Percentiles rank a stretch among this genome's conserved stretches.
Conservation (phyloP, 2,888 invertebrate genomes). For the Capitulum mitella region DNA sequence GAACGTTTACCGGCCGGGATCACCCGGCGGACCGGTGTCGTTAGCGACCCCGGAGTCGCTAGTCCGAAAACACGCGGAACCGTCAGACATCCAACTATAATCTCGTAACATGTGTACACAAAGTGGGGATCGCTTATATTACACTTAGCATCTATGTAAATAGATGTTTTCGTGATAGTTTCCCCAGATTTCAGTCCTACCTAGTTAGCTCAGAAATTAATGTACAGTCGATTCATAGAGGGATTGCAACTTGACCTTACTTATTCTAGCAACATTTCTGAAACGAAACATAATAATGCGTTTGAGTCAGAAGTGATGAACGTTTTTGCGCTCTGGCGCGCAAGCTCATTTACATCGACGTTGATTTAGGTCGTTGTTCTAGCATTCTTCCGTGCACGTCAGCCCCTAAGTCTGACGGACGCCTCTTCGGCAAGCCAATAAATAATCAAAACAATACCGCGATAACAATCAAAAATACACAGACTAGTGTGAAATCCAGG, state of each 20-base stretch:
- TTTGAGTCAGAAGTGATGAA: background rate
- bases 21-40: background rate
- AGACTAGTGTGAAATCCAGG: constrained; percentile 1
- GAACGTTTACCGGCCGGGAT: background rate
- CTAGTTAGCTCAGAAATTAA: background rate
- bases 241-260: background rate
- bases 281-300: background rate
- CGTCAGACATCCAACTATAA: background rate
- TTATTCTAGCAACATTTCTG: background rate
- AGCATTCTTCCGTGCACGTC: too few relatives aligned
- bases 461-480: constrained; percentile 10
- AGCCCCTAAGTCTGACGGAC: background rate
- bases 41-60: background rate
- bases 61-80: background rate
- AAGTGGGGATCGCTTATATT: background rate
- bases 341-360: background rate
- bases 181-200: background rate
- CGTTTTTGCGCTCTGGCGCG: background rate
- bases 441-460: constrained; percentile 20
- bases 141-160: background rate
- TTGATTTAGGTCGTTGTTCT: background rate
- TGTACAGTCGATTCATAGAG: constrained; percentile 2
- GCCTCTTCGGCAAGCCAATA: background rate
- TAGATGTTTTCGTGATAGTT: background rate
- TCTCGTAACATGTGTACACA: constrained; percentile 17